A percentile compares a stretch with the other conserved stretches of the same genome.
These are phyloP conservation scores for Volucella bombylans DNA, from an alignment of 2,888 invertebrate genomes.

Conservation along the genomic window DNA sequence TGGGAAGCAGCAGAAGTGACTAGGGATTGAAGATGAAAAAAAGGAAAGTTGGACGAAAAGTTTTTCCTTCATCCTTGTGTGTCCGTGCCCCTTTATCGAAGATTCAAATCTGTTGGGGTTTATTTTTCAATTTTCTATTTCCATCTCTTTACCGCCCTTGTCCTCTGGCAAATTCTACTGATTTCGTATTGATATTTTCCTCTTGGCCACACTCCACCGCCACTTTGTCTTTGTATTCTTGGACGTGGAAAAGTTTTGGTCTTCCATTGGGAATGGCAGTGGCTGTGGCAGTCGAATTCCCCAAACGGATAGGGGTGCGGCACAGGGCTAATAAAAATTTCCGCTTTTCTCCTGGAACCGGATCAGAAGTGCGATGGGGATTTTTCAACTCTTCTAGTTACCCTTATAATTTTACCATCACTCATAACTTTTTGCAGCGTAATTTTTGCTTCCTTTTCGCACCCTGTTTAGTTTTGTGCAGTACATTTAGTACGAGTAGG, in stretches of 20 bases:
- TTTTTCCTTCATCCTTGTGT: constrained; percentile 49
- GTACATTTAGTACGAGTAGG: constrained; percentile 8
- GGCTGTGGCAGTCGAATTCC: constrained; percentile 1
- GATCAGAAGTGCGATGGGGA: constrained; percentile 67
- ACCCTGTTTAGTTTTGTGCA: constrained; percentile 42
- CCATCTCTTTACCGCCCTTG: constrained; percentile 1
- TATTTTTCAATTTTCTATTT: constrained; percentile 72
- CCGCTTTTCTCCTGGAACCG: constrained; percentile 34
- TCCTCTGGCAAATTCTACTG: constrained; percentile 32
- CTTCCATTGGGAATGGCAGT: constrained; percentile 4
- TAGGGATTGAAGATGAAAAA: neutral
- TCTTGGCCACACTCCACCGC: neutral
- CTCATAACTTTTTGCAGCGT: constrained; percentile 63
- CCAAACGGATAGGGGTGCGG: neutral
- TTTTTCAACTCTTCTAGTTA: constrained; percentile 71
- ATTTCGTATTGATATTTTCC: constrained; percentile 65
- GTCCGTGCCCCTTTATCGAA: constrained; percentile 52
- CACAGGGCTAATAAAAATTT: constrained; percentile 8
- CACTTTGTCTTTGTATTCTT: neutral
- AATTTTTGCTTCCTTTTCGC: constrained; percentile 49
- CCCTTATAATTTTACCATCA: constrained; percentile 71
- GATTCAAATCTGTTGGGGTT: constrained; percentile 71
- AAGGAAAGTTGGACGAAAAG: constrained; percentile 38
- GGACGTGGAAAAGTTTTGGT: constrained; percentile 34
- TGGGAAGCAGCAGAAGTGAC: neutral